A percentile compares a stretch with the other conserved stretches of the same genome.
These are phyloP conservation scores for Acanthornis magna DNA, from an alignment of 2,797 vertebrate genomes.

Conservation along the genomic window DNA sequence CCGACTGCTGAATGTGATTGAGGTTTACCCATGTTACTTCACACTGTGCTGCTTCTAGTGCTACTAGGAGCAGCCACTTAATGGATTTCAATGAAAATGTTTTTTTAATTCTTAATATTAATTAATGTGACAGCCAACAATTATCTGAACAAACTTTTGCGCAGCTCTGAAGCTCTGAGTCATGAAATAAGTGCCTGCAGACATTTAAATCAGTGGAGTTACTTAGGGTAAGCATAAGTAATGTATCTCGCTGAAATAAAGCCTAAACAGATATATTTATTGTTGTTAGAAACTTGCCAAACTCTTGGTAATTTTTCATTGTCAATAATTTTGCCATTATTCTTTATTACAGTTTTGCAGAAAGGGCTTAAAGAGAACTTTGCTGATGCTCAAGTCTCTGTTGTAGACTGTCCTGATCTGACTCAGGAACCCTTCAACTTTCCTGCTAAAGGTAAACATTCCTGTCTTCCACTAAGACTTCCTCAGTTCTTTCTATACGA, in stretches of 20 bases:
- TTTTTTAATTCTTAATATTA: background rate
- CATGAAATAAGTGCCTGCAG: background rate
- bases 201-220: background rate
- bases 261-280: background rate
- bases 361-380: conserved; percentile 87
- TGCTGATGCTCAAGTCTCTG: conserved; percentile 86
- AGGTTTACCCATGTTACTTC: background rate
- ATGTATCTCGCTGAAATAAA: background rate
- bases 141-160: background rate
- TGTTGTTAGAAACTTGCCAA: background rate
- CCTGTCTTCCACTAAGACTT: background rate
- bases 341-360: conserved; percentile 81
- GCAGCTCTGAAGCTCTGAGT: background rate
- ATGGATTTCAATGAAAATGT: background rate
- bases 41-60: background rate
- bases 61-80: background rate
- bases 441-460: conserved; percentile 86
- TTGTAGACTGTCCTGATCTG: conserved; percentile 93
- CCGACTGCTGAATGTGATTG: background rate
- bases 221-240: background rate
- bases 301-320: background rate
- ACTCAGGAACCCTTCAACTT: conserved; percentile 89
- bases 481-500: background rate
- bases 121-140: background rate
- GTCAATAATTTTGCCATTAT: background rate